Percentiles rank a stretch among this genome's conserved stretches.
Evolutionary conservation across 2,113 vertebrate species (phyloP).

Genomic region (Thamnaconus septentrionalis): DNA sequence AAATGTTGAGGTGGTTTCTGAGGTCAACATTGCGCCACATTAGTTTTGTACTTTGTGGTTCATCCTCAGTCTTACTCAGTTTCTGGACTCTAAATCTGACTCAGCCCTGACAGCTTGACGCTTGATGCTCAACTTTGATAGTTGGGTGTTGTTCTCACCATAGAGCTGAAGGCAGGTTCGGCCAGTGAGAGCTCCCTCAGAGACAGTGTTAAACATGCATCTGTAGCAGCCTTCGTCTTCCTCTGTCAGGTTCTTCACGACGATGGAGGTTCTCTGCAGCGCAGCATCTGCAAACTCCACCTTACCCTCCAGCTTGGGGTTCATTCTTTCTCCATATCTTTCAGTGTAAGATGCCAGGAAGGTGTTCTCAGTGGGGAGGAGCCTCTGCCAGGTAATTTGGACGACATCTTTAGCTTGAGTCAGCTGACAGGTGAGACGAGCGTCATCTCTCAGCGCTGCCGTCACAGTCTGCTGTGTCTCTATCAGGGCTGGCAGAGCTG

Average conservation of each 20-base stretch:
- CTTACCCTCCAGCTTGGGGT: not conserved
- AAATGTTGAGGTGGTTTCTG: too few relatives aligned
- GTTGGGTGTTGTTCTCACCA: constrained; percentile 20
- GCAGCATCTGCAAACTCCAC: constrained; percentile 5
- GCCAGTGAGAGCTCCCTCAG: constrained; percentile 3
- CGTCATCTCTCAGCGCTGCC: constrained; percentile 27
- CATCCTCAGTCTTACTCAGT: too few relatives aligned
- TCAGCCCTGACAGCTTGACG: too few relatives aligned
- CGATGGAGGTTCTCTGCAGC: constrained; percentile 29
- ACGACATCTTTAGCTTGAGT: not conserved
- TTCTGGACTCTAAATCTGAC: too few relatives aligned
- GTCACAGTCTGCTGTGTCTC: constrained; percentile 10
- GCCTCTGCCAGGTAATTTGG: constrained; percentile 51
- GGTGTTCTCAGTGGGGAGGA: fast-evolving
- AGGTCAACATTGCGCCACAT: too few relatives aligned
- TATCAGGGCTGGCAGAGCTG: not conserved
- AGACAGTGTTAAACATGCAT: constrained; percentile 43
- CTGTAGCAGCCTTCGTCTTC: constrained; percentile 43
- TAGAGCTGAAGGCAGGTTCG: constrained; percentile 30
- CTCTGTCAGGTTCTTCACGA: constrained; percentile 19
- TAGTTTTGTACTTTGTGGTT: too few relatives aligned
- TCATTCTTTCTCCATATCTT: not conserved
- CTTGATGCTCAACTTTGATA: too few relatives aligned
- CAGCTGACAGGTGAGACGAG: constrained; percentile 33
- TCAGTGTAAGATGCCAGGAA: constrained; percentile 10